These are phyloP conservation scores for Halcyon smyrnensis DNA, from an alignment of 2,797 vertebrate genomes.

Conservation along the genomic window DNA sequence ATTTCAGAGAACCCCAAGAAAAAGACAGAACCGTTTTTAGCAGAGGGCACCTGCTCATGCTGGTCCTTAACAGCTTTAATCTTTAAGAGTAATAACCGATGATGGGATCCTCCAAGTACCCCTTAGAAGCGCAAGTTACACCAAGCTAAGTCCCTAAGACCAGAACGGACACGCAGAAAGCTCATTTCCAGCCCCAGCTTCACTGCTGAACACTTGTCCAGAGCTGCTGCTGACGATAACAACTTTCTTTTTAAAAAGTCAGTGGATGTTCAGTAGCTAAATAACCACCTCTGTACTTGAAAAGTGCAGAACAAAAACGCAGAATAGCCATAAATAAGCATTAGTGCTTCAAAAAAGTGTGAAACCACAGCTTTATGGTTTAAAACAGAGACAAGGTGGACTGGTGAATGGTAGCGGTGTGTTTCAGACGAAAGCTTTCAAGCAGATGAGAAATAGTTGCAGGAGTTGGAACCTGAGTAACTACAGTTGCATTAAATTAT, in stretches of 20 bases:
- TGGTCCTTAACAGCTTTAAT: background rate
- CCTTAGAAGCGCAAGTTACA: no score
- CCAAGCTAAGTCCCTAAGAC: no score
- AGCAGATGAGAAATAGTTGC: slow-evolving; percentile 44
- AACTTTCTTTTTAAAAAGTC: background rate
- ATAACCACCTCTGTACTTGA: background rate
- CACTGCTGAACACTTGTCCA: fast-evolving
- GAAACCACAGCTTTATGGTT: slow-evolving; percentile 53
- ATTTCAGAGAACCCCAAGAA: background rate
- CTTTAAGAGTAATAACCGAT: background rate
- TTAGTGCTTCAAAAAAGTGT: slow-evolving; percentile 27
- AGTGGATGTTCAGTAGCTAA: background rate
- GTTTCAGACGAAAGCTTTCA: slow-evolving; percentile 60
- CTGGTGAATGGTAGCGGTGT: slow-evolving; percentile 11
- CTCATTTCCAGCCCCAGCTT: background rate
- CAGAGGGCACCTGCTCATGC: background rate
- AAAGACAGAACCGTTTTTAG: background rate
- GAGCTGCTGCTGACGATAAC: background rate
- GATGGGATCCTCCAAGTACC: background rate
- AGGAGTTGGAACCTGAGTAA: slow-evolving; percentile 38
- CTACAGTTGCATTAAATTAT: slow-evolving; percentile 61
- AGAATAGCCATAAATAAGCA: slow-evolving; percentile 22
- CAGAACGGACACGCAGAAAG: no score
- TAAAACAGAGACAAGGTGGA: slow-evolving; percentile 54
- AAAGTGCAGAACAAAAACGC: background rate